Percentiles rank a stretch among this genome's conserved stretches.
These are phyloP conservation scores for Cantharis lateralis DNA, from an alignment of 2,888 invertebrate species.

Conservation along the genomic window DNA sequence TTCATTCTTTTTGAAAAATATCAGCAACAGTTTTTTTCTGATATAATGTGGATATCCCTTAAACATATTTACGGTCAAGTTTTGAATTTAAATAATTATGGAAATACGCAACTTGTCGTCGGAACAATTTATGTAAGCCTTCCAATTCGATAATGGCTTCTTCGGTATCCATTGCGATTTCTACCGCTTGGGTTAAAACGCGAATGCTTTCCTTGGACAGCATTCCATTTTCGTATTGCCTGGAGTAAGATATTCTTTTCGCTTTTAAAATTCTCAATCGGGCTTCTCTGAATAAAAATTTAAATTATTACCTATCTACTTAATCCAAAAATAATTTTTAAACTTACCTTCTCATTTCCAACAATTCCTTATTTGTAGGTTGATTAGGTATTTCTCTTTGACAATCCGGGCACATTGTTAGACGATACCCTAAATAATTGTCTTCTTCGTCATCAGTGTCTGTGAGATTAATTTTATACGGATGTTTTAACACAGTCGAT, in stretches of 20 bases:
- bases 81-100: background rate
- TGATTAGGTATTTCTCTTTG: conserved; percentile 62
- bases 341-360: conserved; percentile 40
- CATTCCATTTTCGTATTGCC: conserved; percentile 67
- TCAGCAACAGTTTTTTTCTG: conserved; percentile 53
- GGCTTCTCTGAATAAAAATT: conserved; percentile 57
- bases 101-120: conserved; percentile 8
- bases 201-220: conserved; percentile 64
- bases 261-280: conserved; percentile 65
- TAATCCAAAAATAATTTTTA: background rate
- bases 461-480: conserved; percentile 60
- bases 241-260: conserved; percentile 67
- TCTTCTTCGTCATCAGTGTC: conserved; percentile 57
- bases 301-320: too few species aligned
- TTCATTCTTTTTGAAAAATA: conserved; percentile 13
- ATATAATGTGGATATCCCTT: conserved; percentile 57
- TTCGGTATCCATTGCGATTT: conserved; percentile 59
- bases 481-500: conserved; percentile 63
- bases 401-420: conserved; percentile 63
- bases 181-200: conserved; percentile 60
- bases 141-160: conserved; percentile 56
- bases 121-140: conserved; percentile 49
- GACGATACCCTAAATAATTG: conserved; percentile 54
- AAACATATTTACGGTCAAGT: background rate
- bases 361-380: conserved; percentile 63